A percentile compares a stretch with the other conserved stretches of the same genome.
phyloP scores from a whole-genome alignment of 2,797 vertebrate genomes.

The Danio aesculapii region DNA sequence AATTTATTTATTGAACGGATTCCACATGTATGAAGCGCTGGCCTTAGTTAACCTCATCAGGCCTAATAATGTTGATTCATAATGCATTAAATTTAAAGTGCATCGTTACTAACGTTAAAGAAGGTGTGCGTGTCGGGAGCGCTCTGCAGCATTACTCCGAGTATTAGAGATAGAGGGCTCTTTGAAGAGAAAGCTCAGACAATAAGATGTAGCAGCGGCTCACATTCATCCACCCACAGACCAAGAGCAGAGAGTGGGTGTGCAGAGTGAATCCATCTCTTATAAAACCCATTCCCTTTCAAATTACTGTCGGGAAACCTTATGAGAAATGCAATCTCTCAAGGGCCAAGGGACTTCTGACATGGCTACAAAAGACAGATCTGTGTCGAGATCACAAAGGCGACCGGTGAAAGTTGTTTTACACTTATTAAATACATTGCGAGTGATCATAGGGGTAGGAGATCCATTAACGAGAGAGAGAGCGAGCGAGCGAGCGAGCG shows the following conservation, averaged over 20 bases:
- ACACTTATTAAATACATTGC: constrained; percentile 66
- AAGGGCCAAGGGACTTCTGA: constrained; percentile 64
- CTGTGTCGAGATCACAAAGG: constrained; percentile 69
- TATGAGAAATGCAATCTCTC: constrained; percentile 72
- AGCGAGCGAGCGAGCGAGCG: background rate
- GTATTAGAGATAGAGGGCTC: constrained; percentile 38
- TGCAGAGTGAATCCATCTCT: constrained; percentile 76
- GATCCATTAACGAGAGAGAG: constrained; percentile 37
- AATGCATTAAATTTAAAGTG: background rate
- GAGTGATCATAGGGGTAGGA: constrained; percentile 47
- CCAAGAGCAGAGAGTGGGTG: constrained; percentile 78
- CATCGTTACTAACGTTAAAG: constrained; percentile 1
- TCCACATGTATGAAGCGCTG: background rate
- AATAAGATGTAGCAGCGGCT: constrained; percentile 72
- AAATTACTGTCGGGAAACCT: constrained; percentile 73
- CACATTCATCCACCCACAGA: constrained; percentile 79
- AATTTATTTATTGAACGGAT: background rate
- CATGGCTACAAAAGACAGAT: constrained; percentile 67
- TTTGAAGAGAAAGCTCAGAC: constrained; percentile 56
- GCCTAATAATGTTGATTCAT: constrained; percentile 24
- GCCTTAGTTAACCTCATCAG: background rate
- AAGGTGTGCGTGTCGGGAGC: constrained; percentile 21
- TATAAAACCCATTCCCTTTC: constrained; percentile 75
- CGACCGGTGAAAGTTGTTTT: constrained; percentile 67
- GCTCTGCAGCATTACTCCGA: constrained; percentile 29